phyloP scores from a whole-genome alignment of 2,113 vertebrate species.

The Chloroceryle aenea region DNA sequence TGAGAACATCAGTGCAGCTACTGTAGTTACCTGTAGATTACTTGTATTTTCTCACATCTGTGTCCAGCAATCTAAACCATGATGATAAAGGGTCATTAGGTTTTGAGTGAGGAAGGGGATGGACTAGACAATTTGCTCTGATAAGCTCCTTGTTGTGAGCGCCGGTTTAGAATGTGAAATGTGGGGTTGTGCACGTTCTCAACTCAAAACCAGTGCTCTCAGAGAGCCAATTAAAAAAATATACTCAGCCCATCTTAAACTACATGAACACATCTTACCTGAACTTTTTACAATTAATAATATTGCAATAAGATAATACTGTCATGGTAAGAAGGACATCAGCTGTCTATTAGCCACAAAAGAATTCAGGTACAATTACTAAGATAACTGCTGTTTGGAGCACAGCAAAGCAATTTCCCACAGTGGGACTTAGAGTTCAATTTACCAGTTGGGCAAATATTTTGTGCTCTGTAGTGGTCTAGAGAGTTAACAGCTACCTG shows the following conservation, averaged over 20 bases:
- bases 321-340: slow-evolving; percentile 71
- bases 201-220: slow-evolving; percentile 35
- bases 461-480: slow-evolving; percentile 81
- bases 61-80: slow-evolving; percentile 89
- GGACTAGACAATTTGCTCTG: slow-evolving; percentile 86
- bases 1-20: slow-evolving; percentile 90
- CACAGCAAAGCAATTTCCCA: slow-evolving; percentile 86
- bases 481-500: slow-evolving; percentile 83
- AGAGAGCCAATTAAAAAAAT: slow-evolving; percentile 75
- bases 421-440: slow-evolving; percentile 86
- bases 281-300: slow-evolving; percentile 63
- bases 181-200: slow-evolving; percentile 64
- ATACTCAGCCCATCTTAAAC: slow-evolving; percentile 12
- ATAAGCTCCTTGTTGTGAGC: slow-evolving; percentile 87
- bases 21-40: slow-evolving; percentile 90
- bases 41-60: slow-evolving; percentile 92
- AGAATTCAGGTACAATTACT: slow-evolving; percentile 84
- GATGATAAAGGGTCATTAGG: slow-evolving; percentile 91
- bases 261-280: background rate
- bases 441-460: slow-evolving; percentile 87
- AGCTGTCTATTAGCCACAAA: slow-evolving; percentile 80
- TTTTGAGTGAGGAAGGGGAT: slow-evolving; percentile 88
- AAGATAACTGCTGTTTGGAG: slow-evolving; percentile 85
- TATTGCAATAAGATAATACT: slow-evolving; percentile 72
- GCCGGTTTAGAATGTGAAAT: slow-evolving; percentile 85